Evolutionary conservation across 2,797 vertebrate genomes (phyloP), one percentile per base, ranked within the genome.

Genomic region (Mormyrops attenuatus): DNA sequence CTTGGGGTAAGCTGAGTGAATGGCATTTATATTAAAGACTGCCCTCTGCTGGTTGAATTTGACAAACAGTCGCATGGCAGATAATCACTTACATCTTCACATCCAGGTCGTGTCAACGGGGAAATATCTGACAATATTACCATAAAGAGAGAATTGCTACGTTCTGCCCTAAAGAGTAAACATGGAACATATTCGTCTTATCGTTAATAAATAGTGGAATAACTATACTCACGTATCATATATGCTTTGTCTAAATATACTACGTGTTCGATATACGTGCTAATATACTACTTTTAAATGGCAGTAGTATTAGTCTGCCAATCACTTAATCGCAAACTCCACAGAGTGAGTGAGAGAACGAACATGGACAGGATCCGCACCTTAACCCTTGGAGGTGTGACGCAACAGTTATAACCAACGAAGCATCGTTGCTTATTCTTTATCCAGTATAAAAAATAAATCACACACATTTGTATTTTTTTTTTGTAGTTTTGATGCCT

Each of bases 41-140:
- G 85, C 52, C 85, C 85, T 87, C 85, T 87, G 85, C 85, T 87
- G 85, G 85, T 41, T 38, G 5, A 55, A 87, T 41, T 50, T 38
- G 17, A 57, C 26, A 20, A 87, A 55, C 44, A 73, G 15, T 34
- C 66, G 66, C 30, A 66, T 8, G 26, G 60, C 26, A 11, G 22
- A 66, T 26, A 15, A 73, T 73, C 66, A 13, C 63, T 69, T 30
- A 34, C 30, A 38, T 17, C 66, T 73, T 73, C 66, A 34, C 66
- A 73, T 38, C 13, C 66, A 15, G 30, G 30, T 15, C 66, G 13
- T 30, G 13, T 73, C 66, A 73, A 73, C 66, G 66, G 66, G 11
- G 66, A 69, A 69, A 15, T 69, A 69, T 34, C 63, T 34, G 66
- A 69, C 15, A 69, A 17, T 73, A 34, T 66, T 66, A 66, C 57